These are phyloP conservation scores for Elysia crispata DNA, from an alignment of 2,888 invertebrate genomes.

Conservation along the genomic window DNA sequence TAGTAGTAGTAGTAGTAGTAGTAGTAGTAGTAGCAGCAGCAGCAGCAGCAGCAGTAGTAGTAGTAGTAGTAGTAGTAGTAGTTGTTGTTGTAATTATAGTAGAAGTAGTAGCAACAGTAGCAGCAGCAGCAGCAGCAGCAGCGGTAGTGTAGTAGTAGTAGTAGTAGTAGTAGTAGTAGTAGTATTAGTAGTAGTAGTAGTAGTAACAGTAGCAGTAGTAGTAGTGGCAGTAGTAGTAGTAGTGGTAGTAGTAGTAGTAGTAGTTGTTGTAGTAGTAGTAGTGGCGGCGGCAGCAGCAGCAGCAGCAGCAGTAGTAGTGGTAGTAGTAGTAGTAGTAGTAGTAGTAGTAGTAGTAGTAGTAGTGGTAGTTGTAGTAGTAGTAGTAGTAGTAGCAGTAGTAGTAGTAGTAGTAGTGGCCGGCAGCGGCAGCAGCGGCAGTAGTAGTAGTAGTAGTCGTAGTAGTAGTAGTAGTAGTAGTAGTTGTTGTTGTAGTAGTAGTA, in stretches of 20 bases:
- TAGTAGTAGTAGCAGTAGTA: background rate
- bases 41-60: too few relatives aligned
- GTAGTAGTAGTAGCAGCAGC: slow-evolving; percentile 47
- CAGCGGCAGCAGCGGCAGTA: too few relatives aligned
- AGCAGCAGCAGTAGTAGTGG: background rate
- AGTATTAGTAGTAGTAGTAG: too few relatives aligned
- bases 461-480: too few relatives aligned
- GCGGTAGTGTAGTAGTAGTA: slow-evolving; percentile 32
- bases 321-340: background rate
- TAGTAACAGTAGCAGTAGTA: too few relatives aligned
- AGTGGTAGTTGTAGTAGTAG: background rate
- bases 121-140: too few relatives aligned
- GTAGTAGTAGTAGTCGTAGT: too few relatives aligned
- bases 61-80: too few relatives aligned
- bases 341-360: background rate
- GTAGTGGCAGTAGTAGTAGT: slow-evolving; percentile 47
- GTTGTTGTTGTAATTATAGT: slow-evolving; percentile 23
- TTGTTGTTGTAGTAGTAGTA: too few relatives aligned
- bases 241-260: slow-evolving; percentile 50
- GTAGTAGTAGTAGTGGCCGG: too few relatives aligned
- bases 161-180: too few relatives aligned
- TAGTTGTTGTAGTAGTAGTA: slow-evolving; percentile 48
- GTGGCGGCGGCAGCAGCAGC: slow-evolving; percentile 18
- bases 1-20: slow-evolving; percentile 50
- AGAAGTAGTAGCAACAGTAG: slow-evolving; percentile 41